Conservation (phyloP, 2,113 vertebrate genomes). For the Brachionichthys hirsutus region DNA sequence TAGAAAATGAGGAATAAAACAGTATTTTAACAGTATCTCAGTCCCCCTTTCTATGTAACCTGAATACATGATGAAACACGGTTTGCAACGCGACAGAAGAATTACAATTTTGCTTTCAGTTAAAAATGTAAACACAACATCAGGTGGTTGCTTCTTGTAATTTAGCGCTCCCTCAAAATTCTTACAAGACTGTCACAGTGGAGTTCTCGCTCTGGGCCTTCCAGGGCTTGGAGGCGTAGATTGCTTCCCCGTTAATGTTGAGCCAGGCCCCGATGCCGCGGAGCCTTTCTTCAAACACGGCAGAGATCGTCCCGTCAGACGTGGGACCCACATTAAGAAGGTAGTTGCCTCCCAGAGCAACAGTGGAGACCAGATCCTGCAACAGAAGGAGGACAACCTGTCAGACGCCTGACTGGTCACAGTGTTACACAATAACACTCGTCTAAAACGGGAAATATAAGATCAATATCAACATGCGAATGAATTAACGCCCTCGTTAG, state of each 20-base stretch:
- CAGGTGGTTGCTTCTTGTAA: background rate
- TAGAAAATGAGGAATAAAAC: background rate
- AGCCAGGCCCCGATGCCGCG: constrained; percentile 88
- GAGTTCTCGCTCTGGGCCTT: constrained; percentile 84
- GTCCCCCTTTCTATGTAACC: background rate
- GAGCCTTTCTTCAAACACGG: constrained; percentile 90
- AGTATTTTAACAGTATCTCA: background rate
- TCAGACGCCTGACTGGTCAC: background rate
- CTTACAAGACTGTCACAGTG: constrained; percentile 81
- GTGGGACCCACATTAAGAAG: constrained; percentile 93
- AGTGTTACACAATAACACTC: no score
- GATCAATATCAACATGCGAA: no score
- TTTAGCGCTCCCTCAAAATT: background rate
- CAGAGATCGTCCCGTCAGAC: constrained; percentile 85
- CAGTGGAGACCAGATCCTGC: constrained; percentile 87
- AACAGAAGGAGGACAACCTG: background rate
- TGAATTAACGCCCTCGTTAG: no score
- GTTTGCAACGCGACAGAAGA: no score
- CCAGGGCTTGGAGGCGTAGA: constrained; percentile 89
- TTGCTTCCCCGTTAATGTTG: constrained; percentile 86
- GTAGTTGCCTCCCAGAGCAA: constrained; percentile 94
- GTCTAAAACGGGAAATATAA: no score
- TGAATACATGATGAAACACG: background rate
- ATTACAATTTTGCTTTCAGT: no score
- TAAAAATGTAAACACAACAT: background rate